Percentiles rank a stretch among this genome's conserved stretches.
These are phyloP conservation scores for Metaphire vulgaris DNA, from an alignment of 1,140 invertebrate genomes.

Conservation along the genomic window DNA sequence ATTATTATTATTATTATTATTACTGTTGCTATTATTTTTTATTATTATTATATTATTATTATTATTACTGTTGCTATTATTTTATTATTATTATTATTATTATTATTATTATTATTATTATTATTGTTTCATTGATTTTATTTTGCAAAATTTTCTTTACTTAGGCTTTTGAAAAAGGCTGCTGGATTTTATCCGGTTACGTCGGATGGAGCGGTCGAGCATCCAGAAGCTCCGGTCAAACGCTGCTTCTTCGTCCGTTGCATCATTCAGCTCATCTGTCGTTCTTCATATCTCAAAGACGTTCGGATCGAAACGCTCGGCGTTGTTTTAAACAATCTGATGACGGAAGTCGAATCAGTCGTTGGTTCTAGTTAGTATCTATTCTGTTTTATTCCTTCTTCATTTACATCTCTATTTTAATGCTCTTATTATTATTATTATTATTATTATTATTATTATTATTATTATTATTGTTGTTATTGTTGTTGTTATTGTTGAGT, in stretches of 20 bases:
- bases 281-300: slow-evolving; percentile 55
- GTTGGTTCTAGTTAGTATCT: slow-evolving; percentile 55
- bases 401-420: background rate
- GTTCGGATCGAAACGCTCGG: slow-evolving; percentile 56
- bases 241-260: slow-evolving; percentile 60
- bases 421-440: too few relatives aligned
- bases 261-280: slow-evolving; percentile 58
- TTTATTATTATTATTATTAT: too few relatives aligned
- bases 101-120: too few relatives aligned
- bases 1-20: too few relatives aligned
- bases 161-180: slow-evolving; percentile 60
- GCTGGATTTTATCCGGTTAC: slow-evolving; percentile 57
- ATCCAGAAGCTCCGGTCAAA: slow-evolving; percentile 47
- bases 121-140: too few relatives aligned
- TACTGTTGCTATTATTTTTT: too few relatives aligned
- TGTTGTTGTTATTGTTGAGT: too few relatives aligned
- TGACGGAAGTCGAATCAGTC: slow-evolving; percentile 60
- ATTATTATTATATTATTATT: too few relatives aligned
- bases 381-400: slow-evolving; percentile 30
- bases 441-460: too few relatives aligned
- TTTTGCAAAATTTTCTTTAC: too few relatives aligned
- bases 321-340: slow-evolving; percentile 55
- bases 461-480: too few relatives aligned
- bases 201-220: slow-evolving; percentile 8
- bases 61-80: too few relatives aligned